Conservation (phyloP, 2,888 invertebrate genomes). For the Leistus spinibarbis region DNA sequence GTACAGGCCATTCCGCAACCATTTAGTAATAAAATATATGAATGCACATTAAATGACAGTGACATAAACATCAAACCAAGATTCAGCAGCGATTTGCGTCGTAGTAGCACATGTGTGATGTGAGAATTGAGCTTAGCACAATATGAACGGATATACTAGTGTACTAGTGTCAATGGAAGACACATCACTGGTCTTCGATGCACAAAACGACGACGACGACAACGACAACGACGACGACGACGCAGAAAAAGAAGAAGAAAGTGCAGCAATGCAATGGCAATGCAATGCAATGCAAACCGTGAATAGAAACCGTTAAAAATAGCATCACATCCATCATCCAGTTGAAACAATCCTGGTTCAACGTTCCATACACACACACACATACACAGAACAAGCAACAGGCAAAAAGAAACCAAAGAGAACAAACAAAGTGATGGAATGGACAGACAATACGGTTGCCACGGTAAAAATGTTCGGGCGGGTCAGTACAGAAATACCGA, state of each 20-base stretch:
- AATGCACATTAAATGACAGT: too few relatives aligned
- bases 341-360: constrained; percentile 35
- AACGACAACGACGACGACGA: background rate
- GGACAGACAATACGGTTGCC: background rate
- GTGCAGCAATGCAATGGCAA: too few relatives aligned
- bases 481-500: constrained; percentile 17
- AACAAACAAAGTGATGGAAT: background rate
- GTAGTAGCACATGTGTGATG: too few relatives aligned
- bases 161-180: constrained; percentile 18
- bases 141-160: too few relatives aligned
- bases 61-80: too few relatives aligned
- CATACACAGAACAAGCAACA: background rate
- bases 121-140: too few relatives aligned
- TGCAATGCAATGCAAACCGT: too few relatives aligned
- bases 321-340: constrained; percentile 37
- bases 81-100: too few relatives aligned
- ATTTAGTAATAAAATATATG: too few relatives aligned
- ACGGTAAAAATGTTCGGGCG: constrained; percentile 25
- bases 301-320: constrained; percentile 38
- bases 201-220: background rate
- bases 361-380: constrained; percentile 18
- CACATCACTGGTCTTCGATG: background rate
- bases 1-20: too few relatives aligned
- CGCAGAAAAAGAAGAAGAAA: constrained; percentile 1
- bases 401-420: background rate